phyloP scores from a whole-genome alignment of 2,797 vertebrate species.

The Tolypeutes matacus region DNA sequence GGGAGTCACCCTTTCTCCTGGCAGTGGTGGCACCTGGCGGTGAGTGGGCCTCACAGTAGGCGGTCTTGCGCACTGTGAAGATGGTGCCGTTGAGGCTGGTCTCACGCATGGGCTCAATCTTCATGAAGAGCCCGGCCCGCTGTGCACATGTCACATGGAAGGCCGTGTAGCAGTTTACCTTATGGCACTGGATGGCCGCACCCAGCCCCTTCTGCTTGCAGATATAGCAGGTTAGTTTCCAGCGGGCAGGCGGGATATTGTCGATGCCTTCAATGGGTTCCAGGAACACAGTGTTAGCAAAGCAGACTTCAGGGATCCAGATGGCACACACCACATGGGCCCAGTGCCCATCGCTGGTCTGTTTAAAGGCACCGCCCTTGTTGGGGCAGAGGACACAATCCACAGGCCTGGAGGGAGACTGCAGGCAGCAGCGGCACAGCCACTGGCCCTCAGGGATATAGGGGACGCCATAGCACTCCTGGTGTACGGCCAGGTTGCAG shows the following conservation, averaged over 20 bases:
- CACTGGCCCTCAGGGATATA: conserved; percentile 99
- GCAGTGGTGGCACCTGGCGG: conserved; percentile 88
- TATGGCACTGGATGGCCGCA: conserved; percentile 99
- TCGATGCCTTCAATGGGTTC: conserved; percentile 98
- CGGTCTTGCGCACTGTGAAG: conserved; percentile 98
- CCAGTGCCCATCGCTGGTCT: conserved; percentile 98
- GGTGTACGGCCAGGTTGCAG: conserved; percentile 98
- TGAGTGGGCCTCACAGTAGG: conserved; percentile 96
- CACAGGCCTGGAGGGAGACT: conserved; percentile 96
- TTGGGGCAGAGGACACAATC: conserved; percentile 99
- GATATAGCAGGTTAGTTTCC: conserved; percentile 98
- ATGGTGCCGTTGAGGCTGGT: conserved; percentile 95
- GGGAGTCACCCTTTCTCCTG: conserved; percentile 70
- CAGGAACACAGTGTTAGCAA: conserved; percentile 98
- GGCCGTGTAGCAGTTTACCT: conserved; percentile 98
- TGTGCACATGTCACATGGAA: conserved; percentile 99
- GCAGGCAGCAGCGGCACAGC: conserved; percentile 98
- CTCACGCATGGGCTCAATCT: conserved; percentile 97
- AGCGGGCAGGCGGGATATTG: conserved; percentile 96
- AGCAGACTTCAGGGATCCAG: conserved; percentile 99
- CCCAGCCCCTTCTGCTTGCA: conserved; percentile 98
- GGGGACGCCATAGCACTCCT: conserved; percentile 99
- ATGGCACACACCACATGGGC: conserved; percentile 99
- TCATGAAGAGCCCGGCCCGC: conserved; percentile 97
- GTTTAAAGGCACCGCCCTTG: conserved; percentile 98